Evolutionary conservation across 2,888 invertebrate species (phyloP).

Genomic region (Papilio demoleus): DNA sequence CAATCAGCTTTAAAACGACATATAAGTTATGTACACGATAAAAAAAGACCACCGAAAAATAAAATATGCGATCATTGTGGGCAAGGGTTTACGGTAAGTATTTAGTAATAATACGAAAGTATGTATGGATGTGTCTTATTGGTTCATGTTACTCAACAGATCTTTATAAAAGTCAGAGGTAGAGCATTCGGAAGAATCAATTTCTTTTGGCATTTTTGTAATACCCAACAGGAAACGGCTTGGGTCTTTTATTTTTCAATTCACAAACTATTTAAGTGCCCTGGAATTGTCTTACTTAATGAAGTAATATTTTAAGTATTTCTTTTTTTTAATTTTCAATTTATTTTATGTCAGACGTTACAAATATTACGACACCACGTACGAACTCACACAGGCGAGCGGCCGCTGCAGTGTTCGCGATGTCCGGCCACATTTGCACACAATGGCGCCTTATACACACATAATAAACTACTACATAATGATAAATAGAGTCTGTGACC

Average conservation of each 20-base stretch:
- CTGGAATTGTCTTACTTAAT: too few species aligned
- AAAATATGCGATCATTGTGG: conserved; percentile 76
- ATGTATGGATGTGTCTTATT: too few species aligned
- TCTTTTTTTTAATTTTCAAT: too few species aligned
- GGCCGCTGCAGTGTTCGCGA: conserved; percentile 61
- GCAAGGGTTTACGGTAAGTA: conserved; percentile 65
- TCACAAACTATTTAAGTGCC: too few species aligned
- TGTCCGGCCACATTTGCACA: conserved; percentile 71
- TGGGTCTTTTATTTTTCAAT: too few species aligned
- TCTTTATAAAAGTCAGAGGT: too few species aligned
- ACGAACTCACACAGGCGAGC: conserved; percentile 73
- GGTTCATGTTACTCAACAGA: too few species aligned
- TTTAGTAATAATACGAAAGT: not conserved
- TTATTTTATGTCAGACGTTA: conserved; percentile 54
- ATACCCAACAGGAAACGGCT: too few species aligned
- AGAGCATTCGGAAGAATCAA: too few species aligned
- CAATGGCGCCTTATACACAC: conserved; percentile 68
- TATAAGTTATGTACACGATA: conserved; percentile 63
- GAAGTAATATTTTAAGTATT: not conserved
- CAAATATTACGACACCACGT: conserved; percentile 60
- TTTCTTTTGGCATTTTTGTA: too few species aligned
- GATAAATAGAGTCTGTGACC: not conserved
- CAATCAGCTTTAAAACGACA: conserved; percentile 58
- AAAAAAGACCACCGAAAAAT: conserved; percentile 62
- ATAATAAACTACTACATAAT: conserved; percentile 76